Conservation (phyloP, 2,113 vertebrate genomes). For the Oryzias celebensis region DNA sequence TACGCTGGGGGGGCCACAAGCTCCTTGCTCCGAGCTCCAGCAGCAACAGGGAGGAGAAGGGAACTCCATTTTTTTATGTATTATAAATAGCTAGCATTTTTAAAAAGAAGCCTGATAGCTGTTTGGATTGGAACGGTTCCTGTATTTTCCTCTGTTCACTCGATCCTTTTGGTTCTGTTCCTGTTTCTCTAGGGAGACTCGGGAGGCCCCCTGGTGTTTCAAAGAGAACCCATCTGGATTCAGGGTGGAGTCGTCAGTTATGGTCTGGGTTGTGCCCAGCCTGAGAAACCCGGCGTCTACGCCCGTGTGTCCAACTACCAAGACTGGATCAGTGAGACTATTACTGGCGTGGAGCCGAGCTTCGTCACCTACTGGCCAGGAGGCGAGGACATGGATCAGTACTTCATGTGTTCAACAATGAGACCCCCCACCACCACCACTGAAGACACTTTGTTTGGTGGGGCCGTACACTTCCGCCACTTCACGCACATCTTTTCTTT, state of each 20-base stretch:
- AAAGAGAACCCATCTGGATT: conserved; percentile 73
- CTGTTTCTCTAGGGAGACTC: conserved; percentile 53
- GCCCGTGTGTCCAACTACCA: conserved; percentile 78
- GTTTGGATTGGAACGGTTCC: no score
- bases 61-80: no score
- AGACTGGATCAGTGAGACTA: conserved; percentile 73
- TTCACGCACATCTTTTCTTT: conserved; percentile 13
- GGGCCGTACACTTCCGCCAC: conserved; percentile 10
- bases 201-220: conserved; percentile 71
- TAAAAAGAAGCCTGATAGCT: no score
- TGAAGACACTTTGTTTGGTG: background rate
- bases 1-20: no score
- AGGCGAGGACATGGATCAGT: background rate
- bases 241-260: conserved; percentile 85
- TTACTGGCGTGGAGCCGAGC: background rate
- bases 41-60: no score
- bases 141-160: no score
- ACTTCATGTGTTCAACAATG: background rate
- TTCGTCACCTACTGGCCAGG: conserved; percentile 14
- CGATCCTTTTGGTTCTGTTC: no score
- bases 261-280: conserved; percentile 77
- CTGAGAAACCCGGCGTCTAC: conserved; percentile 83
- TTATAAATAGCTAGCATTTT: no score
- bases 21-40: no score
- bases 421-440: background rate